Conservation (phyloP, 2,797 vertebrate genomes). For the Acanthurus leucopareius region DNA sequence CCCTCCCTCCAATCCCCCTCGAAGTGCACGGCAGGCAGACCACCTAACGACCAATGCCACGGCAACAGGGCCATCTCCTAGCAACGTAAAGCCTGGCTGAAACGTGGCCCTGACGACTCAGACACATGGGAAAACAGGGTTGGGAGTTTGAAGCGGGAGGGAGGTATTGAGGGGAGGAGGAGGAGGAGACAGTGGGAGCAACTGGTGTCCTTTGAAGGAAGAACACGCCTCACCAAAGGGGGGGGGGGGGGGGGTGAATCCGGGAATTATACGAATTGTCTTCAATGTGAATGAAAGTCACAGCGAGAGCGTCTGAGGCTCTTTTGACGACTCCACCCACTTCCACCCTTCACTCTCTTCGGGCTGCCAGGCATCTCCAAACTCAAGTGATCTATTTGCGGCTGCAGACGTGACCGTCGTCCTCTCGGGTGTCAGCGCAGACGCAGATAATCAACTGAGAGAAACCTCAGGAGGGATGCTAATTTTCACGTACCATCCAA, state of each 20-base stretch:
- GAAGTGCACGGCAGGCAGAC: constrained; percentile 74
- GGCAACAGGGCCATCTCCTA: constrained; percentile 89
- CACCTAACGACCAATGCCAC: constrained; percentile 86
- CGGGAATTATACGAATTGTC: constrained; percentile 58
- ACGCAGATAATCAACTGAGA: constrained; percentile 38
- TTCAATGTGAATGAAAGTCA: constrained; percentile 72
- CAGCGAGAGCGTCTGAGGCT: constrained; percentile 38
- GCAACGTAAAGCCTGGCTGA: constrained; percentile 85
- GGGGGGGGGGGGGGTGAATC: constrained; percentile 41
- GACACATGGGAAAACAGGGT: constrained; percentile 61
- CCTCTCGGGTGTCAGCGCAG: constrained; percentile 25
- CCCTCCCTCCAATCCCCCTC: constrained; percentile 45
- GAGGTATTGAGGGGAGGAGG: not conserved
- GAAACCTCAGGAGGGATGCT: constrained; percentile 22
- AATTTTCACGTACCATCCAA: constrained; percentile 29
- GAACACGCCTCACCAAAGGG: constrained; percentile 26
- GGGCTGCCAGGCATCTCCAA: constrained; percentile 34
- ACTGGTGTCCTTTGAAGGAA: constrained; percentile 66
- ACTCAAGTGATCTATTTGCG: constrained; percentile 46
- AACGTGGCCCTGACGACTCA: constrained; percentile 81
- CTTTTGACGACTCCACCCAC: constrained; percentile 48
- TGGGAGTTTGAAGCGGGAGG: constrained; percentile 46
- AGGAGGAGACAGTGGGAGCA: constrained; percentile 47
- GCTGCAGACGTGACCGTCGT: constrained; percentile 45
- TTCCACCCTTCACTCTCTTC: constrained; percentile 34